Conservation (phyloP, 2,888 invertebrate genomes). For the Tryphoninae sp. region DNA sequence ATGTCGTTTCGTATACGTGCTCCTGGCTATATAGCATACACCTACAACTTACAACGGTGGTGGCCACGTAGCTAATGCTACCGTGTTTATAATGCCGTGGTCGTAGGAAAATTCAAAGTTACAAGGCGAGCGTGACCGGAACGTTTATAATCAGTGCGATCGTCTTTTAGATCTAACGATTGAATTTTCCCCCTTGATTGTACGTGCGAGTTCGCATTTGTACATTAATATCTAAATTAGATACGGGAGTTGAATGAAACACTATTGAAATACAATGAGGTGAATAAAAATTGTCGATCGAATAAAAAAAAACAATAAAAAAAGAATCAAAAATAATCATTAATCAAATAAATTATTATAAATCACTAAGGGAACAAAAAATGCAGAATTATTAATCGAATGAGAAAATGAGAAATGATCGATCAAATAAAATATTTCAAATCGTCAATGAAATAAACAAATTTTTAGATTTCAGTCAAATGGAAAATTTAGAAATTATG, state of each 20-base stretch:
- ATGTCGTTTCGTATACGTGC: slow-evolving; percentile 42
- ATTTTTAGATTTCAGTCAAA: too few species aligned
- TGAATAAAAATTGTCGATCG: too few species aligned
- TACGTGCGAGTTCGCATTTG: neutral
- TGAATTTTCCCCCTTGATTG: neutral
- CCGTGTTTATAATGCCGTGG: neutral
- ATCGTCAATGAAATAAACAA: too few species aligned
- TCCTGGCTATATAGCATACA: neutral
- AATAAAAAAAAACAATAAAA: too few species aligned
- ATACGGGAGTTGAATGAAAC: neutral
- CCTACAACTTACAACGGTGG: slow-evolving; percentile 1
- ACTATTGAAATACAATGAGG: too few species aligned
- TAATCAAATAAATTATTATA: too few species aligned
- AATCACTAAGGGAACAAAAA: too few species aligned
- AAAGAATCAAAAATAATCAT: too few species aligned
- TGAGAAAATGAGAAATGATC: too few species aligned
- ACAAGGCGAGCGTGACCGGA: slow-evolving; percentile 46
- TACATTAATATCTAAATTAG: neutral
- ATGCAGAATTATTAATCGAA: too few species aligned
- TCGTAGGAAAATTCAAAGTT: slow-evolving; percentile 33
- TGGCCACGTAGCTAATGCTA: slow-evolving; percentile 27
- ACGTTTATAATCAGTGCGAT: slow-evolving; percentile 49
- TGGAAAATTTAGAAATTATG: too few species aligned
- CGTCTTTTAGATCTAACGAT: neutral
- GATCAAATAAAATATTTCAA: too few species aligned